Conservation (phyloP, 1,140 invertebrate genomes). For the Musca vetustissima region DNA sequence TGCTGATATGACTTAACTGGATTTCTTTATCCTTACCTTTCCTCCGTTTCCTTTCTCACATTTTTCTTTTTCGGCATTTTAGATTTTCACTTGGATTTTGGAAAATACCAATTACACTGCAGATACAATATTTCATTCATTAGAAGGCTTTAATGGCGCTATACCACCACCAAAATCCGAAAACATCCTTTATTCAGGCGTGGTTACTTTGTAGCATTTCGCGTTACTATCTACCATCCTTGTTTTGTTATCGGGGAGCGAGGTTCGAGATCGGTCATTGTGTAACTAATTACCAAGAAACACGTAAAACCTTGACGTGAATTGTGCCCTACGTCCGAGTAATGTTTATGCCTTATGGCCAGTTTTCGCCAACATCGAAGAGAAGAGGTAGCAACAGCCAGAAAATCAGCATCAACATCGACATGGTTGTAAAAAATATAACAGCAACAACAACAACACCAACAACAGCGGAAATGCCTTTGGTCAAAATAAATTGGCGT, state of each 20-base stretch:
- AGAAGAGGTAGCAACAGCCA: no score
- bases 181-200: not conserved
- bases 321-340: no score
- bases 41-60: no score
- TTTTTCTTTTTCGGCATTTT: not conserved
- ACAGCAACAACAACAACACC: not conserved
- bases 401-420: no score
- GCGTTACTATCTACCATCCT: not conserved
- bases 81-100: not conserved
- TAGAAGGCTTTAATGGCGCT: conserved; percentile 9
- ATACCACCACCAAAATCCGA: not conserved
- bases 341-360: no score
- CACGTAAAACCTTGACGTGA: conserved; percentile 11
- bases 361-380: no score
- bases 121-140: conserved; percentile 13
- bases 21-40: no score
- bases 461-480: conserved; percentile 7
- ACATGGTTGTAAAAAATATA: not conserved
- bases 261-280: no score
- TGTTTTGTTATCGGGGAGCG: not conserved
- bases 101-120: not conserved
- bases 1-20: no score
- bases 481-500: conserved; percentile 17
- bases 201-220: no score
- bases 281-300: conserved; percentile 10